Evolutionary conservation across 2,113 vertebrate species (phyloP).

Genomic region (Pholis gunnellus): DNA sequence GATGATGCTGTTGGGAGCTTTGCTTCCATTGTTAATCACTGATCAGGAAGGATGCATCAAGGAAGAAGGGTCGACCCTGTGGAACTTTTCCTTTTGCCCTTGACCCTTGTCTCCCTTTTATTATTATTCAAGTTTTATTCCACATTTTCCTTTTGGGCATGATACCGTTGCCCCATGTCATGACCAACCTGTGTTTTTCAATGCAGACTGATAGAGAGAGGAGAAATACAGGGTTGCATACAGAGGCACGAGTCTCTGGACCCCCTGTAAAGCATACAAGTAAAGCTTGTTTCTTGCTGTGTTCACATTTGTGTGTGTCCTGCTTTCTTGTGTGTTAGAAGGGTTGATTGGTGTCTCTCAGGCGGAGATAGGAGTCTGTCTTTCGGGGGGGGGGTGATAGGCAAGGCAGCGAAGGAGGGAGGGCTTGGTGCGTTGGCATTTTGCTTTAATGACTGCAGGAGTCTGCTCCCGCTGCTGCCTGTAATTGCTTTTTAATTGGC

Average conservation of each 20-base stretch:
- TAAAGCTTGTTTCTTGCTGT: slow-evolving; percentile 49
- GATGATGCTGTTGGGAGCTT: slow-evolving; percentile 23
- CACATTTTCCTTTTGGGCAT: neutral
- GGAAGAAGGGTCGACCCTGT: neutral
- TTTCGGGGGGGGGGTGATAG: slow-evolving; percentile 57
- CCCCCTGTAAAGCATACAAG: slow-evolving; percentile 24
- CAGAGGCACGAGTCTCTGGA: slow-evolving; percentile 26
- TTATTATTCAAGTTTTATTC: neutral
- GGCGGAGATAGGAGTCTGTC: slow-evolving; percentile 60
- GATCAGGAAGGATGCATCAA: neutral
- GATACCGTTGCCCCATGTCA: neutral
- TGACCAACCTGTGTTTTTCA: neutral
- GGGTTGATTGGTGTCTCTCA: slow-evolving; percentile 60
- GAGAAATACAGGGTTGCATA: slow-evolving; percentile 14
- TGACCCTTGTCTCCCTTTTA: neutral
- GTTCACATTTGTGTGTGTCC: slow-evolving; percentile 27
- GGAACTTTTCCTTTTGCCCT: neutral
- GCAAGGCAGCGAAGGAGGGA: slow-evolving; percentile 59
- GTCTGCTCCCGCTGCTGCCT: slow-evolving; percentile 81
- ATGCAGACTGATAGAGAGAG: neutral
- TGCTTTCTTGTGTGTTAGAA: slow-evolving; percentile 50
- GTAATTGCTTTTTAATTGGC: slow-evolving; percentile 88
- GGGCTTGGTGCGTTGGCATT: slow-evolving; percentile 77
- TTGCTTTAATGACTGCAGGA: slow-evolving; percentile 83
- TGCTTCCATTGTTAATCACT: slow-evolving; percentile 13